Conservation (phyloP, 2,888 invertebrate species). For the Drosophila algonquin region DNA sequence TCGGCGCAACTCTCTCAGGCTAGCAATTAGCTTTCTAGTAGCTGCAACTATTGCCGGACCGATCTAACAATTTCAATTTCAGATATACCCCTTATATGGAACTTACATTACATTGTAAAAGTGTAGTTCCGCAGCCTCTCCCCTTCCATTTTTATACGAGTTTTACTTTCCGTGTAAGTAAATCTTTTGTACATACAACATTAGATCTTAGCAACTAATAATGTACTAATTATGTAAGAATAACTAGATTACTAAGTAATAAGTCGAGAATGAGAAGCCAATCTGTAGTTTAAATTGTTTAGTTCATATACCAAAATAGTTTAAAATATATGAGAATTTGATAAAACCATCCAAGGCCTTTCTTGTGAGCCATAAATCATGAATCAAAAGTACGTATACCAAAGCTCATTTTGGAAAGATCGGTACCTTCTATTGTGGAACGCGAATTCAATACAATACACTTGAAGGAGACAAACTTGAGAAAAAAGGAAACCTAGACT, state of each 20-base stretch:
- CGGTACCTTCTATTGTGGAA: too few relatives aligned
- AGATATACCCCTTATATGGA: constrained; percentile 27
- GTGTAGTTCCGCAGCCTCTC: constrained; percentile 45
- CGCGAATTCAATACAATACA: too few relatives aligned
- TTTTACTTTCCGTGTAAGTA: constrained; percentile 67
- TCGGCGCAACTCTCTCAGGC: constrained; percentile 39
- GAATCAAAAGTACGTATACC: not conserved
- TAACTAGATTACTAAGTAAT: constrained; percentile 47
- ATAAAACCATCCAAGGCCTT: constrained; percentile 7
- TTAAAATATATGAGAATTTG: constrained; percentile 57
- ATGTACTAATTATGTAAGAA: constrained; percentile 38
- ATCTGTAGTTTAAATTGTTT: constrained; percentile 64
- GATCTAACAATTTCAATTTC: constrained; percentile 35
- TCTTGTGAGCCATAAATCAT: not conserved
- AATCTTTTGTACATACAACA: constrained; percentile 63
- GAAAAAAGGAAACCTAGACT: too few relatives aligned
- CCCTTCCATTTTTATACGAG: constrained; percentile 60
- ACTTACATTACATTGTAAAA: constrained; percentile 31
- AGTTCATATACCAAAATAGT: constrained; percentile 56
- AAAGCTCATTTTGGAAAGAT: too few relatives aligned
- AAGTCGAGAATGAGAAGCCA: constrained; percentile 41
- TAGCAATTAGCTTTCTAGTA: constrained; percentile 53
- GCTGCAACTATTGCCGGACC: constrained; percentile 1
- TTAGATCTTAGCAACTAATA: constrained; percentile 45
- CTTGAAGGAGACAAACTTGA: too few relatives aligned